Evolutionary conservation across 2,888 invertebrate genomes (phyloP), one percentile per base, ranked within the genome.

Genomic region (Yponomeuta malinellus): DNA sequence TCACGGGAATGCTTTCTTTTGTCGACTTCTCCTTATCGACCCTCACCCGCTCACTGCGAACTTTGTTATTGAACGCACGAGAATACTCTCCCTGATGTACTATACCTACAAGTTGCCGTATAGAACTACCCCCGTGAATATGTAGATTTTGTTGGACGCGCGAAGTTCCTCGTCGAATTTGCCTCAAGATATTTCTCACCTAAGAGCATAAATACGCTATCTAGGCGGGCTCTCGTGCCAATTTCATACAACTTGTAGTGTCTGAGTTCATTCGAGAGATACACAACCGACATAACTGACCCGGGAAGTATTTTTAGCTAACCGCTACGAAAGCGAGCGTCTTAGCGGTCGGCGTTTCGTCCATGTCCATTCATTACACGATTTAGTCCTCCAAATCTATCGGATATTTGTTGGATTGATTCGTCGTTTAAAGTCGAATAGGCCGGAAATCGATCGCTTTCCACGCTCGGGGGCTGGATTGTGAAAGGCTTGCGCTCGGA

Each of bases 401-500:
- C 85, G 89, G 86, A 88, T 89, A 86, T 87, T 85, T 82, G 85
- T 48, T 70, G 71, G 89, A 89, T 90, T 89, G 91, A 88, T 90
- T 90, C 89, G 72, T 71, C 87, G 90, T 89, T 91, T 88, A 86
- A 89, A 90, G 90, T 89, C 90, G 90, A 90, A 90, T 89, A 90
- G 90, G 88, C 90, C 90, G 91, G 91, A 91, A 91, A 91, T 91
- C 89, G 90, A 90, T 91, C 88, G 91, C 90, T 90, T 90, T 89
- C 82, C 87, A 85, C 87, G 89, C 89, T 82, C 77, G 78, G 75
- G 52, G 83, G 80, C 82, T 79, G 80, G 86, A 90, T 90, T 89
- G 89, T 88, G 65, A 69, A 66, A 81, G 81, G 78, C 78, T 81
- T 80, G 81, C 80, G 83, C 83, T 79, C 89, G 91, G 90, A 91